Evolutionary conservation across 2,113 vertebrate species (phyloP).

Genomic region (Catagonus wagneri): DNA sequence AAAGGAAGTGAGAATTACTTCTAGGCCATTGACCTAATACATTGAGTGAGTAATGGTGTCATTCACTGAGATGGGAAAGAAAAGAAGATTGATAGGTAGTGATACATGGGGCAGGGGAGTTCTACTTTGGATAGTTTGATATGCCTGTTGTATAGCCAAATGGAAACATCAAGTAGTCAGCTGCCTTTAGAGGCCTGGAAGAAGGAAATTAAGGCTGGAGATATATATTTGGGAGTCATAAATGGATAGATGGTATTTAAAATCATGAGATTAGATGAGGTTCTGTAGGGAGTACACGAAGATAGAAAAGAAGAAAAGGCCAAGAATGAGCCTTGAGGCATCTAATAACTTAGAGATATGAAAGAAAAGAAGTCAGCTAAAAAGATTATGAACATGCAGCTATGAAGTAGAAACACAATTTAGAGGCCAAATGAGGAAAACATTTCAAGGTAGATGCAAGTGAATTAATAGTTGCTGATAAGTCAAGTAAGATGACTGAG

Average conservation of each 20-base stretch:
- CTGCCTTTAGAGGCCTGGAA: not conserved
- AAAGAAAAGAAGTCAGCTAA: not conserved
- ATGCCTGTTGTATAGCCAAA: not conserved
- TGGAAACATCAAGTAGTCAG: not conserved
- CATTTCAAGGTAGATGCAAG: not conserved
- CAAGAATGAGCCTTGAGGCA: not conserved
- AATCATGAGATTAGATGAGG: not conserved
- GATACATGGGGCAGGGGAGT: rapidly evolving
- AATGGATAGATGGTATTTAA: not conserved
- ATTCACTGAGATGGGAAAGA: not conserved
- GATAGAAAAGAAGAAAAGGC: not conserved
- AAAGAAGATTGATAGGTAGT: not conserved
- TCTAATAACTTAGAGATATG: not conserved
- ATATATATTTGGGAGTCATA: not conserved
- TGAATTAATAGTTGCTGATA: not conserved
- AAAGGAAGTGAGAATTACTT: not conserved
- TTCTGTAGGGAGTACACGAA: not conserved
- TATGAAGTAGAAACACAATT: not conserved
- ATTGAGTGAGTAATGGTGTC: rapidly evolving
- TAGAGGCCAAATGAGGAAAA: not conserved
- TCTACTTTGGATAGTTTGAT: not conserved
- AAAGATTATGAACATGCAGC: not conserved
- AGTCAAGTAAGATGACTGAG: not conserved
- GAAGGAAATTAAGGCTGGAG: not conserved
- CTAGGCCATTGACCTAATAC: not conserved